Base-by-base conservation (phyloP, 2,888 invertebrate genomes). In the Glomeris marginata region DNA sequence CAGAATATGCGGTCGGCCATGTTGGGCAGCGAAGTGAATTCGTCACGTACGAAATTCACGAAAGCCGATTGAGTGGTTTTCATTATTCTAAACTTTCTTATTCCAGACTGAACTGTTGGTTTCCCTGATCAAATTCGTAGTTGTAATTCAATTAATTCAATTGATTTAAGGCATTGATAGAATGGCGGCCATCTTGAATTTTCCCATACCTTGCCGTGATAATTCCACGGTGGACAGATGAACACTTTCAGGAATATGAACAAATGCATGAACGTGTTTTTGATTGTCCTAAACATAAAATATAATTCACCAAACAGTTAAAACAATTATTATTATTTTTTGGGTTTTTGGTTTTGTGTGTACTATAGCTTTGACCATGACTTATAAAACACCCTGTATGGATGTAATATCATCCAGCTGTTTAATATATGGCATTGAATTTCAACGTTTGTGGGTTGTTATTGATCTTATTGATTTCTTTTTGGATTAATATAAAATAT, bases 1-100 rank as follows among this genome's bases (percentile, higher is more conserved):
- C 83, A 82, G 63, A 81, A 80, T 59, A 84, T 77, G 55, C 85
- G 74, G 63, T 85, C 84, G 41, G 78, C 74, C 38, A 77, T 75
- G 65, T 84, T 84, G 0, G 80, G 75, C 18, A 84, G 68, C 0
- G 82, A 80, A 22, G 83, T 76, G 64, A 78, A 85, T 59, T 82
- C 84, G 61, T 84, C 84, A 62, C 78, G 75, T 20, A 83, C 77
- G 61, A 85, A 85, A 64, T 84, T 81, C 2, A 76, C 78, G 62
- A 85, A 85, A 0, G 82, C 76, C 0, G 84, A 84, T 62, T 84
- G 80, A 0, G 84, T 84, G 0, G 84, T 84, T 66, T 85, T 85
- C 54, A 85, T 66, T 0, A 85, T 77, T 38, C 81, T 72, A 20
- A 85, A 69, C 20, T 76, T 77, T 58, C 76, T 77, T 47, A 84